Base-by-base conservation (phyloP, 2,888 invertebrate species). In the Scrobipalpa costella region DNA sequence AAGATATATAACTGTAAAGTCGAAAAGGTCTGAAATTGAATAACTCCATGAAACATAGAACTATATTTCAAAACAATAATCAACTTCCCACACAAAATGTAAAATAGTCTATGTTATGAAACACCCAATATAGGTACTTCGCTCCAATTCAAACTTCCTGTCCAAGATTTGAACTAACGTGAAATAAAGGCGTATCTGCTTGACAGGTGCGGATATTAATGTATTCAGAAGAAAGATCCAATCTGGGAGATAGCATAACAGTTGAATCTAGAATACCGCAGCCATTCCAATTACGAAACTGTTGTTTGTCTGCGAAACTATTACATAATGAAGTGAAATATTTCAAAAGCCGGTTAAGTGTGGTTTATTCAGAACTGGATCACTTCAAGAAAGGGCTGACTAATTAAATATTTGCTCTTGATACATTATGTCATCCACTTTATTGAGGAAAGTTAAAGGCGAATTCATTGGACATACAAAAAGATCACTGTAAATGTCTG, bases 361-460 rank as follows among this genome's bases (percentile, higher is more conserved):
- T 44, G n/a, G n/a, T 44, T 44, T 44, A 44, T 44, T 44, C 44
- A n/a, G 44, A 44, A 44, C 44, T 44, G 44, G 44, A 44, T n/a
- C 44, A 44, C 7, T 44, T 44, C 44, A 7, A 44, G 27, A 44
- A 44, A 44, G 44, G 44, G 44, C 44, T 44, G 6, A 44, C n/a
- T 44, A 44, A 9, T 44, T 15, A n/a, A 9, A 15, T 40, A 5
- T 15, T 44, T 15, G 44, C 44, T 15, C n/a, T 44, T 44, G 44
- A 15, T 44, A 44, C 44, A 7, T 44, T 44, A 44, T 44, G 44
- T n/a, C 44, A n/a, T 44, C 44, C n/a, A 44, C n/a, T n/a, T n/a
- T 6, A n/a, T 40, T 2, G 44, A 44, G 44, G n/a, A 44, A n/a
- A 44, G 44, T 44, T 44, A 6, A 44, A 44, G n/a, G 9, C 44